phyloP scores from a whole-genome alignment of 2,888 invertebrate species.

The Teleogryllus oceanicus region DNA sequence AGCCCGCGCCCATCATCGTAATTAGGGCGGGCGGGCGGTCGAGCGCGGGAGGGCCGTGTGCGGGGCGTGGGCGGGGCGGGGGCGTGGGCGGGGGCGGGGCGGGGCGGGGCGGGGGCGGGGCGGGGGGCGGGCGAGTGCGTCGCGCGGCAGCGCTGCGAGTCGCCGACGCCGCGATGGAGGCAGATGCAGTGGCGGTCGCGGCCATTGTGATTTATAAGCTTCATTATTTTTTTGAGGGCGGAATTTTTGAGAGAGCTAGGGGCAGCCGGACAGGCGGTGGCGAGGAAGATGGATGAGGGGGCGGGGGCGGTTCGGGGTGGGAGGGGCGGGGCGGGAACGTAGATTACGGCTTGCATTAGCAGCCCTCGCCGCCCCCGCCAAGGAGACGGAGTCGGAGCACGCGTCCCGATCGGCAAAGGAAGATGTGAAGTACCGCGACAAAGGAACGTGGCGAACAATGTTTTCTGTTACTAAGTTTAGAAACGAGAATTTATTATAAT shows the following conservation, averaged over 20 bases:
- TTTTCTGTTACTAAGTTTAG: too few species aligned
- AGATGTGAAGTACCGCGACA: too few species aligned
- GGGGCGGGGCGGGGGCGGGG: background rate
- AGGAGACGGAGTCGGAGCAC: too few species aligned
- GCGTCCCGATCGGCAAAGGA: too few species aligned
- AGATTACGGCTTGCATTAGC: conserved; percentile 9
- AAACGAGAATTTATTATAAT: too few species aligned
- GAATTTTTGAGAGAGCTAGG: conserved; percentile 18
- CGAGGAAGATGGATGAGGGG: conserved; percentile 6
- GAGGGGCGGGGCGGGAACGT: background rate
- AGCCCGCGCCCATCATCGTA: too few species aligned
- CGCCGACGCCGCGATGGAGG: background rate
- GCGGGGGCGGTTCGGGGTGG: background rate
- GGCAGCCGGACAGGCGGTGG: conserved; percentile 4
- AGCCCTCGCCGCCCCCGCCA: background rate
- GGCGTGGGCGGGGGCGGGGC: too few species aligned
- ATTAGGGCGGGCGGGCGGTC: too few species aligned
- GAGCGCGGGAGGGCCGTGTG: too few species aligned
- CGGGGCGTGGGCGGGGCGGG: too few species aligned
- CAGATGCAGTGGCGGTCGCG: background rate
- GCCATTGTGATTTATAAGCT: conserved; percentile 18
- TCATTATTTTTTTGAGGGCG: conserved; percentile 18
- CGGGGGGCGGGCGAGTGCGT: background rate
- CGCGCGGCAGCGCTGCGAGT: background rate
- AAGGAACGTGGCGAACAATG: too few species aligned